Evolutionary conservation across 2,888 invertebrate genomes (phyloP).

Genomic region (Idaea dimidiata): DNA sequence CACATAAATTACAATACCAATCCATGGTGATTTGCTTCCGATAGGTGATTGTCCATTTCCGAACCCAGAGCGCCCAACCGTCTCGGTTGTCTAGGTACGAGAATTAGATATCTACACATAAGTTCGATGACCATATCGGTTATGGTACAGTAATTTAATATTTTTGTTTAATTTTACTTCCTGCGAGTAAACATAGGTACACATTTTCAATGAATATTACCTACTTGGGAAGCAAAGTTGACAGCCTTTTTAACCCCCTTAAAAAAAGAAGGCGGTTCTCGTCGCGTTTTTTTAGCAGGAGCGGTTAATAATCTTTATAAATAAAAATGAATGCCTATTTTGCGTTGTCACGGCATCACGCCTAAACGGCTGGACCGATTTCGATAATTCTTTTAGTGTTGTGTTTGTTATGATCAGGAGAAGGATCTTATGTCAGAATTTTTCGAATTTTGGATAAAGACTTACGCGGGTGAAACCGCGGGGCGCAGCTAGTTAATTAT

Average conservation of each 20-base stretch:
- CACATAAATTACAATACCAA: conserved; percentile 52
- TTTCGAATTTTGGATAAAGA: too few species aligned
- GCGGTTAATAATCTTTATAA: too few species aligned
- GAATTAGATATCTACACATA: conserved; percentile 48
- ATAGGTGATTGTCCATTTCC: conserved; percentile 65
- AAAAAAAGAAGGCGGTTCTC: too few species aligned
- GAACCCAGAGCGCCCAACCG: conserved; percentile 51
- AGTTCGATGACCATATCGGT: conserved; percentile 35
- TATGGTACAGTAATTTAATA: conserved; percentile 26
- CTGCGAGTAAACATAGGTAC: not conserved
- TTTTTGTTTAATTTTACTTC: conserved; percentile 7
- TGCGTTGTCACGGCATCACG: too few species aligned
- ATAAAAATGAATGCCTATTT: too few species aligned
- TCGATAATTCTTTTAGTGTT: too few species aligned
- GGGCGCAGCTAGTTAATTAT: too few species aligned
- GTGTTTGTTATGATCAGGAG: too few species aligned
- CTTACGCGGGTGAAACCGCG: too few species aligned
- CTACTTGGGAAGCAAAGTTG: conserved; percentile 3
- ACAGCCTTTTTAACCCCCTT: not conserved
- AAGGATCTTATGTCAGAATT: too few species aligned
- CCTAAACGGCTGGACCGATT: too few species aligned
- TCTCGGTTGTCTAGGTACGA: conserved; percentile 19
- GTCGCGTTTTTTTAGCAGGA: too few species aligned
- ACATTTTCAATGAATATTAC: conserved; percentile 6
- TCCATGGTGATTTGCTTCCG: conserved; percentile 54